These are phyloP conservation scores for Archilochus colubris DNA, from an alignment of 2,113 vertebrate genomes.

Conservation along the genomic window DNA sequence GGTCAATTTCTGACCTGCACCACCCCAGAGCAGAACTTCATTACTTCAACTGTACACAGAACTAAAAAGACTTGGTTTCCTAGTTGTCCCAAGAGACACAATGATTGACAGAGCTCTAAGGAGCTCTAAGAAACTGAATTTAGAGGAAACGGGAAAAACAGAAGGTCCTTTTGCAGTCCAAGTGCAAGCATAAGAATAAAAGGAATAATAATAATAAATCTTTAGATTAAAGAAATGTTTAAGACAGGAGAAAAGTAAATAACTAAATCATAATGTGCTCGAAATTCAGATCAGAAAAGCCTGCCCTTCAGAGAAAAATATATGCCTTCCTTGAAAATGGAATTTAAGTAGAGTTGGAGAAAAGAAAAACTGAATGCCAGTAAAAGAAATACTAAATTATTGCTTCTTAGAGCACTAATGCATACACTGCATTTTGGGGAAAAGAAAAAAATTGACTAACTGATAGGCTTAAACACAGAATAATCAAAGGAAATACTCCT, in stretches of 20 bases:
- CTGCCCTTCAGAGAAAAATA: not conserved
- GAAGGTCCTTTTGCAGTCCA: not conserved
- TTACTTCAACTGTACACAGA: slow-evolving; percentile 4
- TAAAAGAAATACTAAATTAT: not conserved
- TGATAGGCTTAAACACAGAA: not conserved
- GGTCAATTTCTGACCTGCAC: slow-evolving; percentile 27
- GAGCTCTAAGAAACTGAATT: slow-evolving; percentile 13
- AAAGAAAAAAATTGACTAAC: not conserved
- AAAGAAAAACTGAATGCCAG: not conserved
- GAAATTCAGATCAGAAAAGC: not conserved
- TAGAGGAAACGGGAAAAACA: slow-evolving; percentile 42
- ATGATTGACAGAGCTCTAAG: not conserved
- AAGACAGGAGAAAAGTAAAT: not conserved
- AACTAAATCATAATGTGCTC: not conserved
- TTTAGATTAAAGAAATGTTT: slow-evolving; percentile 26
- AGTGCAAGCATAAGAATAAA: slow-evolving; percentile 2
- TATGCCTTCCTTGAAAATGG: not conserved
- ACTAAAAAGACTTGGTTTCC: slow-evolving; percentile 12
- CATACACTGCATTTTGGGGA: not conserved
- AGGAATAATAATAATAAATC: slow-evolving; percentile 15
- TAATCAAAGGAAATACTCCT: not conserved
- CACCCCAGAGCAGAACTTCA: not conserved
- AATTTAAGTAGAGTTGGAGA: not conserved
- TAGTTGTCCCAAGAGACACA: not conserved
- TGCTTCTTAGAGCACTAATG: not conserved